Conservation (phyloP, 1,140 invertebrate genomes). For the Cydia pomonella region DNA sequence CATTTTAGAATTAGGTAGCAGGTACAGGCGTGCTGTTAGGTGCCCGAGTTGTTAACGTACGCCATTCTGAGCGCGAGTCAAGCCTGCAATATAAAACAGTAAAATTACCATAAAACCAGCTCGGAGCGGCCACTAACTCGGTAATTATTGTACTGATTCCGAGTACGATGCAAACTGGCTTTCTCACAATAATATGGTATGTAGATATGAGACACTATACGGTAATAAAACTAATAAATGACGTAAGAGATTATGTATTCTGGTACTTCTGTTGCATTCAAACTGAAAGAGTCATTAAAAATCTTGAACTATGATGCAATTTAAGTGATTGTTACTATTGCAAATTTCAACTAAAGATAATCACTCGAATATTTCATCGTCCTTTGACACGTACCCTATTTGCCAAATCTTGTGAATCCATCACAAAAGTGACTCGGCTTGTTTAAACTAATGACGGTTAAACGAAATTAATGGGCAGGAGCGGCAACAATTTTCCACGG, state of each 20-base stretch:
- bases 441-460: constrained; percentile 38
- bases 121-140: constrained; percentile 41
- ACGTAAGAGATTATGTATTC: background rate
- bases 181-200: background rate
- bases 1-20: background rate
- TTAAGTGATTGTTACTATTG: background rate
- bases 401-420: constrained; percentile 22
- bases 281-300: background rate
- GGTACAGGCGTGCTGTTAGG: background rate
- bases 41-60: constrained; percentile 26
- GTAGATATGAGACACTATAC: constrained; percentile 5
- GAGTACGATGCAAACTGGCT: constrained; percentile 29
- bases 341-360: constrained; percentile 39
- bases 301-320: background rate
- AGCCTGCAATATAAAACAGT: constrained; percentile 37
- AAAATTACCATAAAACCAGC: constrained; percentile 38
- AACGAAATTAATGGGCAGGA: constrained; percentile 50
- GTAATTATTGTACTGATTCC: constrained; percentile 32
- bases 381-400: constrained; percentile 29
- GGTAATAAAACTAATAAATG: background rate
- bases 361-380: constrained; percentile 24
- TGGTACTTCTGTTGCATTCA: background rate
- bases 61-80: constrained; percentile 23
- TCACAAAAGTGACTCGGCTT: constrained; percentile 31
- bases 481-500: constrained; percentile 48